A percentile compares a stretch with the other conserved stretches of the same genome.
These are phyloP conservation scores for Sakesphorus luctuosus DNA, from an alignment of 2,113 vertebrate species.

Conservation along the genomic window DNA sequence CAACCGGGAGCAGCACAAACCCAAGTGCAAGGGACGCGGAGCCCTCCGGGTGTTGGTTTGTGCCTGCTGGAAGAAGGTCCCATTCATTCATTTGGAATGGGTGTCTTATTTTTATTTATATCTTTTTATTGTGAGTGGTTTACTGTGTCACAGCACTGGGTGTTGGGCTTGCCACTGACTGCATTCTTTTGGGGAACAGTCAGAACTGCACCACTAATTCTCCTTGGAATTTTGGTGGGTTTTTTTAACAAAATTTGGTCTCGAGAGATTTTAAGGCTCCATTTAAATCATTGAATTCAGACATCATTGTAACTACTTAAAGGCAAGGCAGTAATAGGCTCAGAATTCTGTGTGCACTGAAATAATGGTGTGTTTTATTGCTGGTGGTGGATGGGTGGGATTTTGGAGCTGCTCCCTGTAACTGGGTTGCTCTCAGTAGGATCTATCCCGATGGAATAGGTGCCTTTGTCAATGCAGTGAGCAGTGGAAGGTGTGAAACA, in stretches of 20 bases:
- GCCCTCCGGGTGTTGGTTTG: not conserved
- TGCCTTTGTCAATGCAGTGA: not conserved
- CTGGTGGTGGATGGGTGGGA: not conserved
- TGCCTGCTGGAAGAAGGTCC: constrained; percentile 1
- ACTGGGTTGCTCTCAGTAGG: not conserved
- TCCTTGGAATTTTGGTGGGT: not conserved
- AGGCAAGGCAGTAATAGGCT: not conserved
- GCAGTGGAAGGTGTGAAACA: not conserved
- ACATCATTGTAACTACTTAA: not conserved
- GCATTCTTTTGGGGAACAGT: constrained; percentile 5
- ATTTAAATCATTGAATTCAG: not conserved
- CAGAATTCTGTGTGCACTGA: not conserved
- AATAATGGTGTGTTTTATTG: not conserved
- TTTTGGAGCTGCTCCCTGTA: not conserved
- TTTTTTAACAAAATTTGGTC: not conserved
- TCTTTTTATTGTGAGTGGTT: not conserved
- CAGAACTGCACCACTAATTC: not conserved
- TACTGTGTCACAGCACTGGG: not conserved
- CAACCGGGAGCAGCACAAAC: not conserved
- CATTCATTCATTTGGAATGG: not conserved
- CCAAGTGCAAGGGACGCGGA: rapidly evolving
- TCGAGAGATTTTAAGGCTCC: not conserved
- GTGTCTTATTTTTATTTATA: not conserved
- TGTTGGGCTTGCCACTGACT: not conserved
- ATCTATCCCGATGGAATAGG: not conserved